A percentile compares a stretch with the other conserved stretches of the same genome.
phyloP scores from a whole-genome alignment of 2,797 vertebrate genomes.

The Sciaenops ocellatus region DNA sequence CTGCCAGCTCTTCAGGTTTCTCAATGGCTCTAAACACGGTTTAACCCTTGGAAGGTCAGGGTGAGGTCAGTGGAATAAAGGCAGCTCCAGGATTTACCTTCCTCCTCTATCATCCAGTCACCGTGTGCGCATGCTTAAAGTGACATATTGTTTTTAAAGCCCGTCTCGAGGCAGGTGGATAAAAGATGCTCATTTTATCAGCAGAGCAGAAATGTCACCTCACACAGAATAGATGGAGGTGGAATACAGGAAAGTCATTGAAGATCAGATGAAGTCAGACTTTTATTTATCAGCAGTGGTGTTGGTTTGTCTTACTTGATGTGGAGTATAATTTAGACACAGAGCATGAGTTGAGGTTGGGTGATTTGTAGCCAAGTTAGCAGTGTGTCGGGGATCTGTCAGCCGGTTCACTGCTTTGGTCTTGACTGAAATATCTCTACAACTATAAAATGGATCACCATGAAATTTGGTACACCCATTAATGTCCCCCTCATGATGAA shows the following conservation, averaged over 20 bases:
- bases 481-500: too few relatives aligned
- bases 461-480: too few relatives aligned
- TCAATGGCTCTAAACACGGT: slow-evolving; percentile 55
- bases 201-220: slow-evolving; percentile 15
- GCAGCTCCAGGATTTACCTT: slow-evolving; percentile 67
- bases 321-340: too few relatives aligned
- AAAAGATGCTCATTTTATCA: slow-evolving; percentile 3
- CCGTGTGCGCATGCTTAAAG: slow-evolving; percentile 8
- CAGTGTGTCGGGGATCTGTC: background rate
- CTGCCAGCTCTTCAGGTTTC: slow-evolving; percentile 59
- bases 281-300: background rate
- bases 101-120: slow-evolving; percentile 38
- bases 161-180: slow-evolving; percentile 17
- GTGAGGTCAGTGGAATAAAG: slow-evolving; percentile 72
- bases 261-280: background rate
- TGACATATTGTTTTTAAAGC: slow-evolving; percentile 52
- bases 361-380: background rate
- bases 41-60: slow-evolving; percentile 65
- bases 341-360: background rate
- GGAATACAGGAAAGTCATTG: background rate
- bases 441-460: too few relatives aligned
- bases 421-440: too few relatives aligned
- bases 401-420: too few relatives aligned
- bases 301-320: background rate
- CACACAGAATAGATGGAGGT: background rate